phyloP scores from a whole-genome alignment of 2,888 invertebrate species.

The Anaspis maculata region DNA sequence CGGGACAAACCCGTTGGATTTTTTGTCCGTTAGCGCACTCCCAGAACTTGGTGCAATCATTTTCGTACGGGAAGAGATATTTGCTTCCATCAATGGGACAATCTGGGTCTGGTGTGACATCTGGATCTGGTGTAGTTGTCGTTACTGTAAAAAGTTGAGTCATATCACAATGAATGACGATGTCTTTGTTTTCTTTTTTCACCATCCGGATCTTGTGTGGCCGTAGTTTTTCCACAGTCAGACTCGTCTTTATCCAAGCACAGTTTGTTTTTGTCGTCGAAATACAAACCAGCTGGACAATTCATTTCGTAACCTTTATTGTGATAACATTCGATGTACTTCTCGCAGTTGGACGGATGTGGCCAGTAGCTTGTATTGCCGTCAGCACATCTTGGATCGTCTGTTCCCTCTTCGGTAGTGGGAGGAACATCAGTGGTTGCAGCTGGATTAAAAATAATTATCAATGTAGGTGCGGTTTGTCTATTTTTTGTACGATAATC shows the following conservation, averaged over 20 bases:
- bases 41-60: slow-evolving; percentile 9
- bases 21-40: slow-evolving; percentile 10
- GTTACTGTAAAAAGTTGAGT: too few species aligned
- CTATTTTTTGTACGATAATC: too few species aligned
- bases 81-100: slow-evolving; percentile 6
- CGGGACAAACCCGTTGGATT: slow-evolving; percentile 5
- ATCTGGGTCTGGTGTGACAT: slow-evolving; percentile 6
- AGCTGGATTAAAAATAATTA: too few species aligned
- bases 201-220: slow-evolving; percentile 7
- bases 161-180: too few species aligned
- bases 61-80: slow-evolving; percentile 5
- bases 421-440: too few species aligned
- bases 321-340: slow-evolving; percentile 6
- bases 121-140: background rate
- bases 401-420: background rate
- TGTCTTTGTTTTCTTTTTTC: slow-evolving; percentile 4
- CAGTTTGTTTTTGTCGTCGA: background rate
- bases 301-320: slow-evolving; percentile 2
- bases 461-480: too few species aligned
- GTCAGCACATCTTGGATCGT: slow-evolving; percentile 5
- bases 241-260: slow-evolving; percentile 4
- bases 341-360: slow-evolving; percentile 3
- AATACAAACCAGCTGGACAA: slow-evolving; percentile 6
- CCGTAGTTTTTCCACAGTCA: slow-evolving; percentile 7
- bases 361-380: slow-evolving; percentile 2